Percentiles rank a stretch among this genome's conserved stretches.
Conservation (phyloP, 2,113 vertebrate genomes). For the Mustelus asterias region DNA sequence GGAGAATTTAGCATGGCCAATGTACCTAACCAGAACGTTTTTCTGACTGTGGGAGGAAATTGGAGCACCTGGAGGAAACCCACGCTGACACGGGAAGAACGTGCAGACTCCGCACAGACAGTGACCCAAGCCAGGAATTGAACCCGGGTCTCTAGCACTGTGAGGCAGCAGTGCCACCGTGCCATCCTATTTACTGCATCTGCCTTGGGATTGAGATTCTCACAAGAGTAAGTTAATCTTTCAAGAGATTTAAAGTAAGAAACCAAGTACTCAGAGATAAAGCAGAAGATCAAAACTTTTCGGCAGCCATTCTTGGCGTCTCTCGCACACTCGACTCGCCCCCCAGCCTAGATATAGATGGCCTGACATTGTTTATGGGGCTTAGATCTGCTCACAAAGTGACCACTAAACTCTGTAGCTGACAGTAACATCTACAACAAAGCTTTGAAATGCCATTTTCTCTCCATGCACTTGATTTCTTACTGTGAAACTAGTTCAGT, state of each 20-base stretch:
- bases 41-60: too few species aligned
- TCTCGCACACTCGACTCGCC: background rate
- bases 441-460: background rate
- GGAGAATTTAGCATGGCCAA: too few species aligned
- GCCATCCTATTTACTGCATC: too few species aligned
- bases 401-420: background rate
- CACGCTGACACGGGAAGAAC: too few species aligned
- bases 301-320: background rate
- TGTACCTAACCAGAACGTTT: too few species aligned
- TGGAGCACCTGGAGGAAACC: too few species aligned
- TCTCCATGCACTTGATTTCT: background rate
- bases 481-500: background rate
- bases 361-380: background rate
- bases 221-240: too few species aligned
- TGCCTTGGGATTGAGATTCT: too few species aligned
- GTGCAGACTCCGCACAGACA: too few species aligned
- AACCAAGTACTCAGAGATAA: background rate
- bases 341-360: background rate
- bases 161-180: too few species aligned
- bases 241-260: background rate
- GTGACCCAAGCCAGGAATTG: too few species aligned
- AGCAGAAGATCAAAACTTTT: background rate
- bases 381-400: background rate
- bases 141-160: too few species aligned
- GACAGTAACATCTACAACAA: background rate